phyloP scores from a whole-genome alignment of 2,888 invertebrate genomes.

The Pheosia tremula region DNA sequence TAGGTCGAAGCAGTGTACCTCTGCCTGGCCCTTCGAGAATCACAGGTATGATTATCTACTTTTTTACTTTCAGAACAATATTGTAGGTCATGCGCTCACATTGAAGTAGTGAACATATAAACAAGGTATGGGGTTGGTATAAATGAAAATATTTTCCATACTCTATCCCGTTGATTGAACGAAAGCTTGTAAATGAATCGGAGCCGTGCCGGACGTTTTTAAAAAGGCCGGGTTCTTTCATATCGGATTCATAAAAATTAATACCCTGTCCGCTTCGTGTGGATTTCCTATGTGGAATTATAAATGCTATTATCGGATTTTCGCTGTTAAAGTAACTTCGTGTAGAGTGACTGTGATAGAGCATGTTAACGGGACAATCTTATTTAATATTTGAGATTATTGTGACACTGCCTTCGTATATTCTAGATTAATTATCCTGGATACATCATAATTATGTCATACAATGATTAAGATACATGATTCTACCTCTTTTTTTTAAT shows the following conservation, averaged over 20 bases:
- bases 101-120: background rate
- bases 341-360: background rate
- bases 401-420: too few relatives aligned
- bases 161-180: constrained; percentile 3
- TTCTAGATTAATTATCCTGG: too few relatives aligned
- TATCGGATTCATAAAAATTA: constrained; percentile 4
- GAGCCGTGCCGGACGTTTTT: background rate
- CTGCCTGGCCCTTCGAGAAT: too few relatives aligned
- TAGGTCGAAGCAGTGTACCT: too few relatives aligned
- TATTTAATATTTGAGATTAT: too few relatives aligned
- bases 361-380: too few relatives aligned
- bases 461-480: too few relatives aligned
- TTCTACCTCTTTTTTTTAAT: too few relatives aligned
- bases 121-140: background rate
- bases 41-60: too few relatives aligned
- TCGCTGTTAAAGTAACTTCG: background rate
- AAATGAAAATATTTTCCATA: constrained; percentile 3
- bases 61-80: too few relatives aligned
- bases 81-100: background rate
- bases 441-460: too few relatives aligned
- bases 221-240: background rate
- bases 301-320: background rate
- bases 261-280: background rate
- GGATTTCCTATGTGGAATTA: background rate
- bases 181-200: constrained; percentile 1